phyloP scores from a whole-genome alignment of 2,113 vertebrate species.

The Phocoena sinus region DNA sequence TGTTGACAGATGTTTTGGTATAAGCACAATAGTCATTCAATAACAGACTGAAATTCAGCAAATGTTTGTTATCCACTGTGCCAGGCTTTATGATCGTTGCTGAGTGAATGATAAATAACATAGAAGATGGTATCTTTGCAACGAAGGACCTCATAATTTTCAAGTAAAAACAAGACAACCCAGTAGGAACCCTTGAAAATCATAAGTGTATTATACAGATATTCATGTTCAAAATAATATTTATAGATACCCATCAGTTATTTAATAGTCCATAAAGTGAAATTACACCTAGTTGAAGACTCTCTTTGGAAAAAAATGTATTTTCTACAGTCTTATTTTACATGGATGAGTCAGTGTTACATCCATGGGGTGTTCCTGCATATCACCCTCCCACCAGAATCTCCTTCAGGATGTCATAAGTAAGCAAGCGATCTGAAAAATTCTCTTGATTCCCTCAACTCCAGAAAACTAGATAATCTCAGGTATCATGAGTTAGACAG shows the following conservation, averaged over 20 bases:
- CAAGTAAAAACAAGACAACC: background rate
- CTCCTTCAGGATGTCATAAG: background rate
- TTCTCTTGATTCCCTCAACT: background rate
- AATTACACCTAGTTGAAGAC: background rate
- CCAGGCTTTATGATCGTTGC: background rate
- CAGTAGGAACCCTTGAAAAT: background rate
- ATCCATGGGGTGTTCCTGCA: background rate
- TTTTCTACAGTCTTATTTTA: background rate
- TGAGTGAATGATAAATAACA: background rate
- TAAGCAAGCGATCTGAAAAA: background rate
- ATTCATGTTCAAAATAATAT: background rate
- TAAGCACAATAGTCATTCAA: background rate
- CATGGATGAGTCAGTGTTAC: background rate
- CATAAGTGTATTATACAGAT: background rate
- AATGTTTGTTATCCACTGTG: background rate
- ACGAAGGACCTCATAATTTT: background rate
- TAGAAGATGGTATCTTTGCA: background rate
- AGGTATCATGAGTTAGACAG: background rate
- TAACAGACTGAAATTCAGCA: background rate
- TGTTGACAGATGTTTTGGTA: background rate
- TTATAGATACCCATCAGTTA: background rate
- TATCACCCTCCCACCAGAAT: background rate
- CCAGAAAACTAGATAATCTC: background rate
- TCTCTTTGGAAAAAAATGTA: background rate
- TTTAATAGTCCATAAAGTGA: background rate